These are phyloP conservation scores for Dolomedes plantarius DNA, from an alignment of 2,888 invertebrate species.

Conservation along the genomic window DNA sequence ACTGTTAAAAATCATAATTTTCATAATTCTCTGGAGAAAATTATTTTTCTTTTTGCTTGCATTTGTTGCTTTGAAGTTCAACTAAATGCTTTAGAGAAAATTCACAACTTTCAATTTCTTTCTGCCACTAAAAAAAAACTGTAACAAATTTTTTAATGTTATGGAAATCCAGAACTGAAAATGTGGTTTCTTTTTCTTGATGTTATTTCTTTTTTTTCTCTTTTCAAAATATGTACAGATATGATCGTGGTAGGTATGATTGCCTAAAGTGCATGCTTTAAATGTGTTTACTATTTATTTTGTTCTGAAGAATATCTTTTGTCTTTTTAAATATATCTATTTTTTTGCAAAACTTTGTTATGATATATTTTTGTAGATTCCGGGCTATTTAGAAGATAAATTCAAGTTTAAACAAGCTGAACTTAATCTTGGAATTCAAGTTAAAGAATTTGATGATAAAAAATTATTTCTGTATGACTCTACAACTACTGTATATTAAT, in stretches of 20 bases:
- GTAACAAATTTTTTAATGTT: no score
- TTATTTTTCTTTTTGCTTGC: no score
- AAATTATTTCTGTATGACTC: conserved; percentile 56
- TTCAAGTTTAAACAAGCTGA: conserved; percentile 76
- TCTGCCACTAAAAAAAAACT: no score
- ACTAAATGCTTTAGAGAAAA: no score
- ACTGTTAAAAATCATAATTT: no score
- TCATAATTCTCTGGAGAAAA: no score
- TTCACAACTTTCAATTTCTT: no score
- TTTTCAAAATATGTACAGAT: no score
- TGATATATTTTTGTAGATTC: conserved; percentile 51
- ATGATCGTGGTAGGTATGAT: not conserved
- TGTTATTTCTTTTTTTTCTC: no score
- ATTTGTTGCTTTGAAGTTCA: no score
- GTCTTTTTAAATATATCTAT: not conserved
- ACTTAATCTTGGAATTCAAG: conserved; percentile 40
- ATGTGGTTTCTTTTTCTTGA: conserved; percentile 51
- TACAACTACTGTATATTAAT: conserved; percentile 50
- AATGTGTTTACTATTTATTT: not conserved
- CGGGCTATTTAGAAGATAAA: conserved; percentile 65
- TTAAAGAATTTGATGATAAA: conserved; percentile 54
- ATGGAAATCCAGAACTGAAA: conserved; percentile 37
- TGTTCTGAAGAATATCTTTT: not conserved
- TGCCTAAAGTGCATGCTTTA: not conserved
- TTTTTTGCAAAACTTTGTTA: conserved; percentile 13